These are phyloP conservation scores for Epistrophe grossulariae DNA, from an alignment of 2,888 invertebrate genomes.

Conservation along the genomic window DNA sequence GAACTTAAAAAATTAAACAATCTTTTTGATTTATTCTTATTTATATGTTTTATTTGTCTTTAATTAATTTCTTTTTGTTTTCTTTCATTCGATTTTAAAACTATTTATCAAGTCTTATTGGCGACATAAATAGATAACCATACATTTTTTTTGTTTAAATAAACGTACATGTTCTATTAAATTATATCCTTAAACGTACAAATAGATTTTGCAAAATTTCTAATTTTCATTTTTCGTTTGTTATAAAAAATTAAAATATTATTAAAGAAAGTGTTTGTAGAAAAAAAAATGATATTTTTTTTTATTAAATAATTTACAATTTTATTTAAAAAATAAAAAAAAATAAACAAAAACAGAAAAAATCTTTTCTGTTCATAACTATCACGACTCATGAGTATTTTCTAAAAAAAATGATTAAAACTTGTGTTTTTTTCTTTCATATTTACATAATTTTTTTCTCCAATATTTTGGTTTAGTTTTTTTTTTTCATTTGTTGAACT, in stretches of 20 bases:
- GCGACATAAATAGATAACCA: slow-evolving; percentile 76
- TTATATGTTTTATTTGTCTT: slow-evolving; percentile 60
- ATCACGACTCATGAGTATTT: slow-evolving; percentile 84
- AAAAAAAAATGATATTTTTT: slow-evolving; percentile 46
- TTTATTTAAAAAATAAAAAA: slow-evolving; percentile 46
- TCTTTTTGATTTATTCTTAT: slow-evolving; percentile 17
- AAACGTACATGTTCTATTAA: slow-evolving; percentile 65
- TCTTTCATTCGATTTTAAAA: slow-evolving; percentile 57
- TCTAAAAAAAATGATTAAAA: slow-evolving; percentile 39
- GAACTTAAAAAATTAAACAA: too few species aligned
- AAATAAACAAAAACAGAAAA: slow-evolving; percentile 79
- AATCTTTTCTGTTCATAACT: slow-evolving; percentile 78
- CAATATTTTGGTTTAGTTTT: slow-evolving; percentile 31
- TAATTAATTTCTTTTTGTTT: slow-evolving; percentile 24
- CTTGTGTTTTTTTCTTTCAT: slow-evolving; percentile 37
- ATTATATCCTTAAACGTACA: slow-evolving; percentile 66
- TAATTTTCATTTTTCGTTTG: slow-evolving; percentile 25
- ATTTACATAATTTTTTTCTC: slow-evolving; percentile 59
- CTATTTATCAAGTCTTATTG: slow-evolving; percentile 75
- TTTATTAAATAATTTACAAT: slow-evolving; percentile 70
- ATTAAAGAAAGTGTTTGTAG: slow-evolving; percentile 11
- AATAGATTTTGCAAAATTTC: slow-evolving; percentile 60
- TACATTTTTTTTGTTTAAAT: slow-evolving; percentile 29
- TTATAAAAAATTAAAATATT: slow-evolving; percentile 8
- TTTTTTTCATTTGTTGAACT: slow-evolving; percentile 33